Conservation (phyloP, 2,113 vertebrate species). For the Pristiophorus japonicus region DNA sequence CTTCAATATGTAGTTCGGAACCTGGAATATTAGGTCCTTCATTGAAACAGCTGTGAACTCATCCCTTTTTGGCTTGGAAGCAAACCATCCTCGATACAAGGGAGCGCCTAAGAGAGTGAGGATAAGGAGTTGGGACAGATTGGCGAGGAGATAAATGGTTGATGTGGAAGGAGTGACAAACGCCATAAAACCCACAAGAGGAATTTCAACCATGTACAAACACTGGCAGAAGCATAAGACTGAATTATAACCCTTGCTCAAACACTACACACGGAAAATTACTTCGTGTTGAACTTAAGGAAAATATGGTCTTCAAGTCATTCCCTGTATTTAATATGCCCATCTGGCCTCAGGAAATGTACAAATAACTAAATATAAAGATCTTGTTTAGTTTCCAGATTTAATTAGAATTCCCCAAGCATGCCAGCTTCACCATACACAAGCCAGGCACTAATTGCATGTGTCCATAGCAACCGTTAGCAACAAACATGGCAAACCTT, state of each 20-base stretch:
- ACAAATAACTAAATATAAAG: not conserved
- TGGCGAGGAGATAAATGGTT: not conserved
- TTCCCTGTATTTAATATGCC: not conserved
- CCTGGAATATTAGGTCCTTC: too few relatives aligned
- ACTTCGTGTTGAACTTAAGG: not conserved
- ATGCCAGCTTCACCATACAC: not conserved
- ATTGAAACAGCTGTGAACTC: too few relatives aligned
- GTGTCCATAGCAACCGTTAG: constrained; percentile 28
- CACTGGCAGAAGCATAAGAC: not conserved
- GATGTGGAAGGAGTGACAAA: not conserved
- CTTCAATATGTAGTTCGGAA: too few relatives aligned
- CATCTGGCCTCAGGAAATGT: not conserved
- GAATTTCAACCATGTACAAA: not conserved
- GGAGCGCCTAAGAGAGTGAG: too few relatives aligned
- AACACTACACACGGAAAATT: not conserved
- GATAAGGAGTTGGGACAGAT: too few relatives aligned
- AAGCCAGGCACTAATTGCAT: constrained; percentile 18
- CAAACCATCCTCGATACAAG: too few relatives aligned
- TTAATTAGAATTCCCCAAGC: constrained; percentile 26
- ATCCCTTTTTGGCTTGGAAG: too few relatives aligned
- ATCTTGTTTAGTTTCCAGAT: constrained; percentile 21
- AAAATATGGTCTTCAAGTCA: not conserved
- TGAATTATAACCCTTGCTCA: not conserved
- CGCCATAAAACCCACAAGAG: not conserved
- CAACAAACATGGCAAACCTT: constrained; percentile 34